Base-by-base conservation (phyloP, 2,113 vertebrate species). In the Stigmatopora nigra region DNA sequence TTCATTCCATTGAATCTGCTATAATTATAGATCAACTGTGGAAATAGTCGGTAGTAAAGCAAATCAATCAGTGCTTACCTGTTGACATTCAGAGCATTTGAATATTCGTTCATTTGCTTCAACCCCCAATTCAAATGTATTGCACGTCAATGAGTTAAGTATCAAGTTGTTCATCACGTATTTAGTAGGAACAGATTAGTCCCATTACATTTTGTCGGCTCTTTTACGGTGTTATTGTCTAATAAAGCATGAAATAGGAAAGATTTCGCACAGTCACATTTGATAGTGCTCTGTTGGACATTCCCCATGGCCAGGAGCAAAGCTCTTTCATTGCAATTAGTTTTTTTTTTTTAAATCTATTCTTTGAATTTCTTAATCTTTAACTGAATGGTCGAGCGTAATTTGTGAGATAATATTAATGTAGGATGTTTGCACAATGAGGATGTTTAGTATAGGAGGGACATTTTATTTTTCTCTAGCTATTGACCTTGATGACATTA, bases 241-340 rank as follows among this genome's bases (percentile, higher is more conserved):
- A 88, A 84, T 78, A 82, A 82, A 82, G 61, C 77, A 69, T 84
- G 76, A 84, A 86, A 65, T 41, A 72, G 67, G 65, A 60, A 63
- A 57, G 47, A 57, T 66, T 79, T 67, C 79, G 70, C 73, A 70
- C 73, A 79, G 74, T 68, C 65, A 68, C 70, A 81, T 47, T 82
- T 82, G 76, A 84, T 81, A 72, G 73, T 67, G 47, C 63, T 71
- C 67, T 74, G 66, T 74, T 77, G 61, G 73, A 11, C 25, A 22
- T 35, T 64, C 64, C 63, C 77, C 63, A 64, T 65, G 75, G 80
- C 88, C 81, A 82, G 75, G 86, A 88, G 79, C 82, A 84, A 84
- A 82, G 80, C 83, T 86, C 78, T 87, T 78, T 22, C 73, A 88
- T 80, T 31, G 76, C 82, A 85, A 83, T 90, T 88, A 84, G 79